Evolutionary conservation across 2,888 invertebrate genomes (phyloP).

Genomic region (Perdita meconis): DNA sequence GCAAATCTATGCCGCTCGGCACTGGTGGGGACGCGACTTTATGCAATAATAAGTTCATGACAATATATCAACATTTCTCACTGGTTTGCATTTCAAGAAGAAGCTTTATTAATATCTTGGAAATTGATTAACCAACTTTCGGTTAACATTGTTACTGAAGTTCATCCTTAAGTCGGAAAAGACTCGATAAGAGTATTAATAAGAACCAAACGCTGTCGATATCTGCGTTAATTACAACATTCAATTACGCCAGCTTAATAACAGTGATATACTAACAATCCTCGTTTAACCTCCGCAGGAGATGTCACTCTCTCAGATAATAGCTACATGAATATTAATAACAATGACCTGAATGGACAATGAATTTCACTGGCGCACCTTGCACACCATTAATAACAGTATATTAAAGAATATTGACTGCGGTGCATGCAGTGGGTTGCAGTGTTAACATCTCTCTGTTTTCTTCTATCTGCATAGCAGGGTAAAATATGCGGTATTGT

Average conservation of each 20-base stretch:
- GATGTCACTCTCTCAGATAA: neutral
- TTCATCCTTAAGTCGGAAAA: too few species aligned
- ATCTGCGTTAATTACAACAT: neutral
- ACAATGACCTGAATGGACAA: too few species aligned
- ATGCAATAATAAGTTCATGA: too few species aligned
- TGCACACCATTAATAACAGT: neutral
- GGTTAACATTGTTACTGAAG: too few species aligned
- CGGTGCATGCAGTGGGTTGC: slow-evolving; percentile 74
- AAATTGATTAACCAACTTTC: too few species aligned
- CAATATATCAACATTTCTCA: too few species aligned
- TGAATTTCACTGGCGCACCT: neutral
- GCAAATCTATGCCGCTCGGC: too few species aligned
- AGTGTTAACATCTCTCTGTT: slow-evolving; percentile 68
- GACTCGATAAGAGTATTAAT: too few species aligned
- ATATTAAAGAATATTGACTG: slow-evolving; percentile 16
- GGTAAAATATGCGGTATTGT: slow-evolving; percentile 88
- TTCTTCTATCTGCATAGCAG: slow-evolving; percentile 75
- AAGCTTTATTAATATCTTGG: too few species aligned
- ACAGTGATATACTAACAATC: neutral
- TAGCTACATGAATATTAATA: neutral
- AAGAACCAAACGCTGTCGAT: slow-evolving; percentile 3
- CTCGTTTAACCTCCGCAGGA: neutral
- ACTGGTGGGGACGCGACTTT: too few species aligned
- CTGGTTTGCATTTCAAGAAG: too few species aligned
- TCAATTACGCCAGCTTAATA: neutral